Conservation (phyloP, 1,140 invertebrate species). For the Asobara japonica region DNA sequence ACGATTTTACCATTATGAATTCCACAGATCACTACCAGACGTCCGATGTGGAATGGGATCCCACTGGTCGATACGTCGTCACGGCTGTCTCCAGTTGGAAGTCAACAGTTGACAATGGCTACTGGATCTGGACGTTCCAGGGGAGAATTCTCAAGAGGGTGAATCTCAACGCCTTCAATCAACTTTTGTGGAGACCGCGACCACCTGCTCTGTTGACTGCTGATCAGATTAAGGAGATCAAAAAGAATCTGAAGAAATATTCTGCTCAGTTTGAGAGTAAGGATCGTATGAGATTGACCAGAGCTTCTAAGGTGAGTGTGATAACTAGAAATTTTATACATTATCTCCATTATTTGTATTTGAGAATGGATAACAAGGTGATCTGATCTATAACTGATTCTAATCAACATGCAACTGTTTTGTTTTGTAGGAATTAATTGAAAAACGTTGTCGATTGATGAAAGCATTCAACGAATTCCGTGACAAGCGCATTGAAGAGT, state of each 20-base stretch:
- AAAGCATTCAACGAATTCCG: constrained; percentile 87
- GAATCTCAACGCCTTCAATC: constrained; percentile 91
- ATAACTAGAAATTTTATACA: too few relatives aligned
- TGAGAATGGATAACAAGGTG: too few relatives aligned
- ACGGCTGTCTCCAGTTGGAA: constrained; percentile 96
- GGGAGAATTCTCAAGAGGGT: constrained; percentile 84
- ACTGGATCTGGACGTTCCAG: constrained; percentile 99
- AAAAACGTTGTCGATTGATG: constrained; percentile 91
- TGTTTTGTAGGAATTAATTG: constrained; percentile 83
- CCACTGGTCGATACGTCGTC: constrained; percentile 79
- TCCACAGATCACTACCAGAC: constrained; percentile 93
- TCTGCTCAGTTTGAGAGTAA: constrained; percentile 95
- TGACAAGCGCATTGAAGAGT: constrained; percentile 79
- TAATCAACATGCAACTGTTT: not conserved
- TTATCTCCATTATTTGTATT: too few relatives aligned
- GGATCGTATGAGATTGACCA: constrained; percentile 90
- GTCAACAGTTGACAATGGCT: constrained; percentile 95
- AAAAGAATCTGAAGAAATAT: constrained; percentile 98
- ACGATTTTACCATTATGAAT: constrained; percentile 85
- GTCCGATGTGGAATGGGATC: constrained; percentile 98
- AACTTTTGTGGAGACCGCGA: constrained; percentile 95
- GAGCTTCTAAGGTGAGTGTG: constrained; percentile 85
- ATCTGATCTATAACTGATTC: too few relatives aligned
- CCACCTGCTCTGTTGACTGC: constrained; percentile 85
- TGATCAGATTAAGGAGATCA: constrained; percentile 91